phyloP scores from a whole-genome alignment of 1,140 invertebrate genomes.

The Drosophila erecta region DNA sequence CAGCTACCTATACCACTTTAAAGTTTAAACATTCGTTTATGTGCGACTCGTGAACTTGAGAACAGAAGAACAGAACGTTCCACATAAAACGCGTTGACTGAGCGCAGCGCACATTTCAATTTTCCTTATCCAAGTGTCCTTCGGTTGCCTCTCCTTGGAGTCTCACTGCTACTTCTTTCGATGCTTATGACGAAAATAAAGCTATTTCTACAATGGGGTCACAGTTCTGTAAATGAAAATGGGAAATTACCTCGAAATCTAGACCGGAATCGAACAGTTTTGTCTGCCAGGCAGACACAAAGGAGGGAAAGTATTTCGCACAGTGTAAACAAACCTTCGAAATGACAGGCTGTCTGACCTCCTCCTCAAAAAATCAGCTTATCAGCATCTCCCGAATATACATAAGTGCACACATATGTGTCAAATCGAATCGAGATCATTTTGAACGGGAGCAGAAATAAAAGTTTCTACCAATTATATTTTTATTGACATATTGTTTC shows the following conservation, averaged over 20 bases:
- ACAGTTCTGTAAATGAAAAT: not conserved
- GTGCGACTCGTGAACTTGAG: constrained; percentile 41
- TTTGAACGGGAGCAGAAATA: constrained; percentile 12
- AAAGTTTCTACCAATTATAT: not conserved
- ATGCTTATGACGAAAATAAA: not conserved
- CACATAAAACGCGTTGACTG: constrained; percentile 29
- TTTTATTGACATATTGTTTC: constrained; percentile 13
- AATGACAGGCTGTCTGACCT: constrained; percentile 35
- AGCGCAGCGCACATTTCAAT: constrained; percentile 10
- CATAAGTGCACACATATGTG: constrained; percentile 10
- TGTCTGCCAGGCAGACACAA: constrained; percentile 24
- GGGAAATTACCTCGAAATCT: constrained; percentile 29
- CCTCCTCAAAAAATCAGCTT: constrained; percentile 42
- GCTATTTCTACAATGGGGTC: too few relatives aligned
- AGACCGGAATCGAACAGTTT: constrained; percentile 31
- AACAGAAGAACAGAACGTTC: constrained; percentile 10
- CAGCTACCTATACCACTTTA: constrained; percentile 48
- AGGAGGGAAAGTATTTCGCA: constrained; percentile 21
- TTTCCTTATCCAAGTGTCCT: constrained; percentile 4
- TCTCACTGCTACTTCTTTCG: not conserved
- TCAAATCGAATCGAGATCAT: constrained; percentile 23
- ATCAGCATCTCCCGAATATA: constrained; percentile 57
- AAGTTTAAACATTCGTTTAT: constrained; percentile 51
- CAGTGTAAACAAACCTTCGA: constrained; percentile 75
- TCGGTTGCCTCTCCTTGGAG: not conserved